Evolutionary conservation across 53 echinoderm and acorn worm species (phyloP), one percentile per base, ranked within the genome.

Genomic region (Apostichopus leukothele): DNA sequence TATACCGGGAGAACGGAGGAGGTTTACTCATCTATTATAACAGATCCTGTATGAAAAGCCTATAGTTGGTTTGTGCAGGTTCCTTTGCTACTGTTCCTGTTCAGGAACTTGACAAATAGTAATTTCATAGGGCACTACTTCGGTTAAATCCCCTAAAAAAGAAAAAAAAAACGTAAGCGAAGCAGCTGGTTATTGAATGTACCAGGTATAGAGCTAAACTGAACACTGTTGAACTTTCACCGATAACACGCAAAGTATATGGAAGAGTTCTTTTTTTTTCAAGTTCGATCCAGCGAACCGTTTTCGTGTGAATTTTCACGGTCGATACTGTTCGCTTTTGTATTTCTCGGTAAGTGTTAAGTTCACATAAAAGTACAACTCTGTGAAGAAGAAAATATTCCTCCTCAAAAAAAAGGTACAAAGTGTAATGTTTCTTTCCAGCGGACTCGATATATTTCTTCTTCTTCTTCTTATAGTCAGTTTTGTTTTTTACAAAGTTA

Each of bases 71-170:
- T 81, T 81, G 81, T 81, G 81, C 16, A 54, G 81, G 59, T 54
- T 81, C 54, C 81, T 81, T 9, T 19, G 81, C 81, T 81, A 81
- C 81, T 81, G 81, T 81, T 54, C 81, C 81, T 81, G 81, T 81
- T 81, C 59, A 23, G 14, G 55, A 81, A 81, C 81, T 81, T 59
- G 23, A 81, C 81, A 81, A 81, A 81, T 55, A 81, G 81, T 81
- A 18, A 77, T 77, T 39, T 51, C 55, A 81, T 81, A 81, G 54
- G 81, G 21, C 81, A 54, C 81, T 81, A 81, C 59, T 22, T 81
- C 55, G 22, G 55, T 81, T 81, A 55, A 53, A 53, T 81, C 55
- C 20, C 71, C 63, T 6, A 63, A 63, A 11, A 63, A 16, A 39
- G 63, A 63, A 63, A 63, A 63, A 63, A 63, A n/a, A 71, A 16